Conservation (phyloP, 1,140 invertebrate genomes). For the Drosophila prosaltans region DNA sequence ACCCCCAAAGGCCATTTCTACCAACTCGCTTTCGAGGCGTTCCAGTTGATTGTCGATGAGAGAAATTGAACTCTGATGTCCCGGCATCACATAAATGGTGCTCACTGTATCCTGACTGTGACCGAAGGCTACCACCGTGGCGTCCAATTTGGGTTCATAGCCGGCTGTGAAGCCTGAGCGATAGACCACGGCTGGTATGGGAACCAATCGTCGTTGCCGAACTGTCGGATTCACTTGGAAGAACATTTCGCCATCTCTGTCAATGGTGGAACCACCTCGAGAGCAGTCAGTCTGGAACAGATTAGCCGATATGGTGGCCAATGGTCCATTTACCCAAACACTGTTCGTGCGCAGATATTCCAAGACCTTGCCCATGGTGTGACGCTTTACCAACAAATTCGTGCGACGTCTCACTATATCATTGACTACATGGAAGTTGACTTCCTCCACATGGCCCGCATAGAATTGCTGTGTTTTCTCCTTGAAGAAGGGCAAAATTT, state of each 20-base stretch:
- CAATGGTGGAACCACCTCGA: conserved; percentile 86
- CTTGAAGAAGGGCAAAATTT: conserved; percentile 92
- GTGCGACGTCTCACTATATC: conserved; percentile 90
- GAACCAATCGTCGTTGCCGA: conserved; percentile 90
- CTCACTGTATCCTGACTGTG: conserved; percentile 88
- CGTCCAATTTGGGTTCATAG: conserved; percentile 91
- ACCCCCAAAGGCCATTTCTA: conserved; percentile 86
- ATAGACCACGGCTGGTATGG: conserved; percentile 91
- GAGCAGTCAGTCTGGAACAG: conserved; percentile 92
- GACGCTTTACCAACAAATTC: conserved; percentile 90
- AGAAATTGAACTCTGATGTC: conserved; percentile 89
- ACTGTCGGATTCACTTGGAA: conserved; percentile 91
- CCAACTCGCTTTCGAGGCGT: conserved; percentile 87
- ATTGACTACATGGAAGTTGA: conserved; percentile 90
- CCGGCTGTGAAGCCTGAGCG: conserved; percentile 90
- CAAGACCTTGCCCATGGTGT: conserved; percentile 89
- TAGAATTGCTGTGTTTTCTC: conserved; percentile 93
- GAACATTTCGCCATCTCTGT: conserved; percentile 92
- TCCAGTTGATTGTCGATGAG: conserved; percentile 89
- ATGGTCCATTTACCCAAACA: conserved; percentile 88
- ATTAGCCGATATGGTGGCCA: conserved; percentile 91
- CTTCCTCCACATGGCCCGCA: conserved; percentile 92
- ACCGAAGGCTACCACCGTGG: conserved; percentile 90
- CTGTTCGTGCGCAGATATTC: conserved; percentile 90
- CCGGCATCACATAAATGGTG: conserved; percentile 91